These are phyloP conservation scores for Alviniconcha marisindica DNA, from an alignment of 1,140 invertebrate species.

Conservation along the genomic window DNA sequence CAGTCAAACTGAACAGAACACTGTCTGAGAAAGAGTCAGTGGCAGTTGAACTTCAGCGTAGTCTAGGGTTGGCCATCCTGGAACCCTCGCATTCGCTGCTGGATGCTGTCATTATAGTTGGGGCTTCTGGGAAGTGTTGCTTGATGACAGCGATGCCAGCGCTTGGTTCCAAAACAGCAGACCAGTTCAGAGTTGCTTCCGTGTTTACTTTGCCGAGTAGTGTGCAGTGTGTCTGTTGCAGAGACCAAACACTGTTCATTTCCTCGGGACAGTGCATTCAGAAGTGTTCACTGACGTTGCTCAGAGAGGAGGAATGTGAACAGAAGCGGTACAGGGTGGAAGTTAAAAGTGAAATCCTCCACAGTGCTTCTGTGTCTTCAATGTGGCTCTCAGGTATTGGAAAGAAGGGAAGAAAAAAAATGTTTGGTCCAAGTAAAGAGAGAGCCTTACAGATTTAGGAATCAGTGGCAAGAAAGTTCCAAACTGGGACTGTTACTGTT, in stretches of 20 bases:
- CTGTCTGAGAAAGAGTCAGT: neutral
- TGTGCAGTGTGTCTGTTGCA: neutral
- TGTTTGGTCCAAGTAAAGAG: neutral
- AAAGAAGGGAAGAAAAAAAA: neutral
- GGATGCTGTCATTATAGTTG: neutral
- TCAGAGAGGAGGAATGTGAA: neutral
- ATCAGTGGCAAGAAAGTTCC: no score
- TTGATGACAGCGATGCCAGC: neutral
- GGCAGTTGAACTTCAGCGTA: neutral
- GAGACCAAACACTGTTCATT: neutral
- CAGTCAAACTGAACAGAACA: neutral
- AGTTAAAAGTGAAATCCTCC: neutral
- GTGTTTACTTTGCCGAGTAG: neutral
- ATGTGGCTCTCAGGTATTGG: neutral
- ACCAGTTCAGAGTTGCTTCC: neutral
- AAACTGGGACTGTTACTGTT: no score
- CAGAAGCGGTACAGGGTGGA: neutral
- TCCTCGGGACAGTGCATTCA: neutral
- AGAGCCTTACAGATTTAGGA: no score
- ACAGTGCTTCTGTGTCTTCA: neutral
- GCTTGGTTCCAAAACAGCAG: neutral
- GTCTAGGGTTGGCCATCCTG: neutral
- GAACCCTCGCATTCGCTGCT: neutral
- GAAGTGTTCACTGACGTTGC: neutral
- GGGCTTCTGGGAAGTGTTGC: neutral